phyloP scores from a whole-genome alignment of 64 coral and sea anemone genomes.

The Actinia equina region DNA sequence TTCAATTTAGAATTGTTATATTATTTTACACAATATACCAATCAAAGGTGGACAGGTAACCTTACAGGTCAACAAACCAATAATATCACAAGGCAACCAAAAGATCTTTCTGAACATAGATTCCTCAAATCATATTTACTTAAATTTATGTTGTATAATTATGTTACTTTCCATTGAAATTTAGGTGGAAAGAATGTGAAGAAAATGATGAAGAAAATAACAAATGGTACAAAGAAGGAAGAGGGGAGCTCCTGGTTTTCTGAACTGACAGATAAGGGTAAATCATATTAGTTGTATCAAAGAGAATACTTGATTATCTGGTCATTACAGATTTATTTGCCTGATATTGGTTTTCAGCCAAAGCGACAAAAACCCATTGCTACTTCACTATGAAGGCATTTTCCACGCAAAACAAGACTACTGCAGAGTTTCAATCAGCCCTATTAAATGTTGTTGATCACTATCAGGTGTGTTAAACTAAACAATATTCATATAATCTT shows the following conservation, averaged over 20 bases:
- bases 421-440: background rate
- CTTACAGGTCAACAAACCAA: too few relatives aligned
- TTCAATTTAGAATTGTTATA: too few relatives aligned
- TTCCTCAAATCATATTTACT: too few relatives aligned
- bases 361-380: conserved; percentile 27
- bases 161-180: background rate
- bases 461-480: conserved; percentile 10
- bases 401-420: background rate
- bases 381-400: conserved; percentile 21
- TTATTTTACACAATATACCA: too few relatives aligned
- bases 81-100: too few relatives aligned
- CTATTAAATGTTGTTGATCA: background rate
- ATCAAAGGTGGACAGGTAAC: too few relatives aligned
- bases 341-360: background rate
- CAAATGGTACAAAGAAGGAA: background rate
- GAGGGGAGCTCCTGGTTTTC: background rate
- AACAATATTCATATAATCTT: too few relatives aligned
- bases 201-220: background rate
- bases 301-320: background rate
- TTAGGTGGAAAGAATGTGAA: background rate
- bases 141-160: too few relatives aligned
- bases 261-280: too few relatives aligned
- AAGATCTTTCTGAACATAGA: too few relatives aligned
- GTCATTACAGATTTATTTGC: too few relatives aligned
- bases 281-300: too few relatives aligned